Base-by-base conservation (phyloP, 2,888 invertebrate species). In the Caenorhabditis sp. region DNA sequence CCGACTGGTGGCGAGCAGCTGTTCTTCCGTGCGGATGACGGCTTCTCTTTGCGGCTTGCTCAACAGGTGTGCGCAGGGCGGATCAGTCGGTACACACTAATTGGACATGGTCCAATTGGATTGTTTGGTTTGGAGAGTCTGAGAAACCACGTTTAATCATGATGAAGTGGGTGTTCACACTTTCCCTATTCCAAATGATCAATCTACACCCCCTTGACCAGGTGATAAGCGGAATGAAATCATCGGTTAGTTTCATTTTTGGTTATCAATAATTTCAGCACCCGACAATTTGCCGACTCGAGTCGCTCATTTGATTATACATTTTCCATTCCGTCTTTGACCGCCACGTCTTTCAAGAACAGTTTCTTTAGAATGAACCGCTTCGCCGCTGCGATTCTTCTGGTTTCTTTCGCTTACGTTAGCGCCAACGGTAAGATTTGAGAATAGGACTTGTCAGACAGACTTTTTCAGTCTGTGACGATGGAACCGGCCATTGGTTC, bases 401-500 rank as follows among this genome's bases (percentile, higher is more conserved):
- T 62, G 5, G 30, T 61, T 0, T 53, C 52, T 8, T 11, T 71
- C 22, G 59, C 55, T 15, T 48, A 30, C n/a, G 15, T 61, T 15
- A 35, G 39, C 30, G 71, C 71, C 32, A 71, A 71, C 15, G n/a
- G 70, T 61, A 30, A 53, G 63, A 35, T 15, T 45, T 27, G 15
- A 13, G n/a, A 20, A 9, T 53, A 5, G n/a, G 3, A 13, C 26
- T n/a, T 32, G 20, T 59, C 24, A 41, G 37, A 30, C 27, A 30
- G 6, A 27, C 24, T 37, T 53, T 45, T 53, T 58, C 39, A 78
- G 80, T 81, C 13, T 81, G 81, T 46, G 76, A 73, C 24, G 71
- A 68, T 52, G 56, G 53, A 30, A 65, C 68, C 52, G 81, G 81
- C 9, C 22, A 61, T 26, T 81, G 81, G 81, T 35, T 74, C 13